Evolutionary conservation across 64 coral and sea anemone genomes (phyloP).

Genomic region (Montipora sp.): DNA sequence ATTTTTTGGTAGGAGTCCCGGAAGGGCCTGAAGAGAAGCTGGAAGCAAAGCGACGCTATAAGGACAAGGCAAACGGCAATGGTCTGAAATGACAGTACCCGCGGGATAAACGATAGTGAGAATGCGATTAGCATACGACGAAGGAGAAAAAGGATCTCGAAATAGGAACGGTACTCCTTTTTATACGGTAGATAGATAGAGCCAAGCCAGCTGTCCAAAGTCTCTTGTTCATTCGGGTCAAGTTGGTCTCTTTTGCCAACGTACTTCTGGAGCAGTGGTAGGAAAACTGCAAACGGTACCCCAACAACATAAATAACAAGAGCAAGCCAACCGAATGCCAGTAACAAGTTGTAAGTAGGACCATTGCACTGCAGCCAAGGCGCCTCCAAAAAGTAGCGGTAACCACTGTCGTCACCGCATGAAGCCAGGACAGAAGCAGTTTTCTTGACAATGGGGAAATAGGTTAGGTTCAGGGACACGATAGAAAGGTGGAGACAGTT

Average conservation of each 20-base stretch:
- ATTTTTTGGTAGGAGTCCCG: background rate
- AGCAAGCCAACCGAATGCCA: slow-evolving; percentile 36
- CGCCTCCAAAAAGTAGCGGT: slow-evolving; percentile 47
- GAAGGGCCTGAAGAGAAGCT: slow-evolving; percentile 42
- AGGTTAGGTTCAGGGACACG: slow-evolving; percentile 76
- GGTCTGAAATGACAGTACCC: slow-evolving; percentile 33
- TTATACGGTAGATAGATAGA: slow-evolving; percentile 78
- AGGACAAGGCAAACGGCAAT: slow-evolving; percentile 31
- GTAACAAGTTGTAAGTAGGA: slow-evolving; percentile 27
- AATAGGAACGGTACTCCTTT: slow-evolving; percentile 30
- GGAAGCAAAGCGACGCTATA: slow-evolving; percentile 31
- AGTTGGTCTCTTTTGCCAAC: slow-evolving; percentile 10
- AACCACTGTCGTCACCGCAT: slow-evolving; percentile 38
- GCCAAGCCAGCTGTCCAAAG: slow-evolving; percentile 68
- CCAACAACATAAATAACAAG: slow-evolving; percentile 54
- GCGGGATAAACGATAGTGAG: slow-evolving; percentile 35
- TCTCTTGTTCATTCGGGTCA: slow-evolving; percentile 22
- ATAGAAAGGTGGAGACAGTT: slow-evolving; percentile 61
- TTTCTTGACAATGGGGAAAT: slow-evolving; percentile 80
- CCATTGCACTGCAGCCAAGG: slow-evolving; percentile 74
- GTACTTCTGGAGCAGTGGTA: slow-evolving; percentile 39
- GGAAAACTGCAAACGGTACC: slow-evolving; percentile 70
- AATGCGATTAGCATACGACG: slow-evolving; percentile 56
- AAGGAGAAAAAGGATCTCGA: slow-evolving; percentile 54
- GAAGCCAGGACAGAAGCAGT: slow-evolving; percentile 59